phyloP scores from a whole-genome alignment of 1,140 invertebrate species.

The Calliopsis andreniformis region DNA sequence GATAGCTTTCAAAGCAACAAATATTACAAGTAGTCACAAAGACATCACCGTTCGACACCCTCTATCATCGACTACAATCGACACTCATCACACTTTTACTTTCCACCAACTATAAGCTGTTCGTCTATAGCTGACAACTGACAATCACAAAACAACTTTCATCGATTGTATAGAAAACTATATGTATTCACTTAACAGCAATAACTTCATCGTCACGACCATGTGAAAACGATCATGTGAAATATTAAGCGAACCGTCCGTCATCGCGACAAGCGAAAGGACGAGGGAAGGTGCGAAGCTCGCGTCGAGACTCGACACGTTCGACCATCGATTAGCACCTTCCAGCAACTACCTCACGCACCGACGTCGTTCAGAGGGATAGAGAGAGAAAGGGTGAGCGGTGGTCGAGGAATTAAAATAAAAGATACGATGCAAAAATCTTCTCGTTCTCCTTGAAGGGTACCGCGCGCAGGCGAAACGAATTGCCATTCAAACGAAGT shows the following conservation, averaged over 20 bases:
- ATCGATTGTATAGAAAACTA: not conserved
- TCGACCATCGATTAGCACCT: constrained; percentile 15
- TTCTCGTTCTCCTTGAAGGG: constrained; percentile 33
- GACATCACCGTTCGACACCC: not conserved
- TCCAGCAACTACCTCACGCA: not conserved
- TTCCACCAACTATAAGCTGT: not conserved
- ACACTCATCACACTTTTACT: no score
- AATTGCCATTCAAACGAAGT: constrained; percentile 46
- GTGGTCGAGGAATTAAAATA: constrained; percentile 3
- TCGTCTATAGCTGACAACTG: not conserved
- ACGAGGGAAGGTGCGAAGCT: not conserved
- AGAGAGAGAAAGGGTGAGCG: not conserved
- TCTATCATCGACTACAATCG: no score
- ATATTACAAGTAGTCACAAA: not conserved
- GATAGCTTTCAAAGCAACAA: not conserved
- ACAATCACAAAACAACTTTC: no score
- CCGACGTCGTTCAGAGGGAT: not conserved
- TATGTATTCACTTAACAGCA: not conserved
- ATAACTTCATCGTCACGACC: constrained; percentile 8
- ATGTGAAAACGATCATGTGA: not conserved
- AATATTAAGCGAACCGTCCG: constrained; percentile 8
- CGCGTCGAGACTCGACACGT: not conserved
- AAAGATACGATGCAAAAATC: constrained; percentile 22
- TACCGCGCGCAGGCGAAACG: constrained; percentile 21
- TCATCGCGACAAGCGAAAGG: constrained; percentile 5